Conservation (phyloP, 2,113 vertebrate genomes). For the Oreochromis niloticus region DNA sequence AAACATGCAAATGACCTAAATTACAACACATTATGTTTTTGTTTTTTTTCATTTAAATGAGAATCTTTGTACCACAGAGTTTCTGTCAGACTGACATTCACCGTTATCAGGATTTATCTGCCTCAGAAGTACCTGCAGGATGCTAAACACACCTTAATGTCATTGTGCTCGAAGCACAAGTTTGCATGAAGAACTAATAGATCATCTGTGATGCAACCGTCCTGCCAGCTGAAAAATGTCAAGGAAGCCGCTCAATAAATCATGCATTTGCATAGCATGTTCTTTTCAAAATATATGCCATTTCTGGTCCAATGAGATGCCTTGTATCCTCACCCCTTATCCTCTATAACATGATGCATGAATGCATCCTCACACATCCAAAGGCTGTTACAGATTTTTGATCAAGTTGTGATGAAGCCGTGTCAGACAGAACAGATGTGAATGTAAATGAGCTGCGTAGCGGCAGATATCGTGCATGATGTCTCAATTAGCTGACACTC, state of each 20-base stretch:
- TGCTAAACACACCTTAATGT: neutral
- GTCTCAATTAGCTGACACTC: neutral
- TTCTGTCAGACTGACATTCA: neutral
- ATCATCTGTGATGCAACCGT: neutral
- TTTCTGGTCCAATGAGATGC: neutral
- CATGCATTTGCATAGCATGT: neutral
- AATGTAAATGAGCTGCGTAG: constrained; percentile 25
- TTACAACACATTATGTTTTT: neutral
- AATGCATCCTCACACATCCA: constrained; percentile 24
- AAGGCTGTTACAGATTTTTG: constrained; percentile 11
- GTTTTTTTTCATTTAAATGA: neutral
- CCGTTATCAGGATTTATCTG: neutral
- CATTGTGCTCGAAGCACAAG: neutral
- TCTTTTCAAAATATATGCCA: neutral
- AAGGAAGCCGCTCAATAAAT: neutral
- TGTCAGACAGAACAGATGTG: neutral
- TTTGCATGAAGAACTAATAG: neutral
- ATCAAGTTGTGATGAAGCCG: neutral
- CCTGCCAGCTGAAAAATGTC: neutral
- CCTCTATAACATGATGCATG: neutral
- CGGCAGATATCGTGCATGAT: neutral
- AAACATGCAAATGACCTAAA: neutral
- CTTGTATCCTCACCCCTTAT: neutral
- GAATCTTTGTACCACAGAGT: neutral
- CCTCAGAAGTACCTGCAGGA: neutral